Evolutionary conservation across 1,140 invertebrate genomes (phyloP).

Genomic region (Phortica variegata): DNA sequence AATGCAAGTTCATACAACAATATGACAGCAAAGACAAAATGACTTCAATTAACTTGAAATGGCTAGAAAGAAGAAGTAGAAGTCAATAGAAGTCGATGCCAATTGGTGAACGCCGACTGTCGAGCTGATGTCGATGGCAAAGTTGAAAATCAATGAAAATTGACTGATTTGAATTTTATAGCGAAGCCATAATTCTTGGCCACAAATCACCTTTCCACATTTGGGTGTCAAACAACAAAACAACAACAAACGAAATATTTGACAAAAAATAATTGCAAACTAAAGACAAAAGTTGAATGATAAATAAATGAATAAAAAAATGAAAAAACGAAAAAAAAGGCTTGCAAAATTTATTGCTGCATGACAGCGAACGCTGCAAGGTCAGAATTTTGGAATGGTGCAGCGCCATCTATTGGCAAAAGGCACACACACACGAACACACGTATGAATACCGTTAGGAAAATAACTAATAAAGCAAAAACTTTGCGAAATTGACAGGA

Average conservation of each 20-base stretch:
- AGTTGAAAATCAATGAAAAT: too few relatives aligned
- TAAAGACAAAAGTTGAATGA: conserved; percentile 16
- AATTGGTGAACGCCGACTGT: too few relatives aligned
- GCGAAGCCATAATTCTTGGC: conserved; percentile 36
- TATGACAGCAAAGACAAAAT: too few relatives aligned
- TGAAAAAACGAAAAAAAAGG: too few relatives aligned
- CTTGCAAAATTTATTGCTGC: conserved; percentile 37
- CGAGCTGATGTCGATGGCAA: too few relatives aligned
- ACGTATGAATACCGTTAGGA: conserved; percentile 28
- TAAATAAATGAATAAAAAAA: conserved; percentile 17
- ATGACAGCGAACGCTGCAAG: conserved; percentile 37
- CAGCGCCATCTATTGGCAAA: neutral
- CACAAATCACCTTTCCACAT: conserved; percentile 43
- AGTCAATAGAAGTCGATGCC: too few relatives aligned
- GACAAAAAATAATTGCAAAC: conserved; percentile 17
- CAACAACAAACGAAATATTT: too few relatives aligned
- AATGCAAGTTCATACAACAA: conserved; percentile 34
- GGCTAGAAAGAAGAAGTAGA: too few relatives aligned
- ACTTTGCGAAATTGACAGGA: neutral
- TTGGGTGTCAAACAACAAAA: too few relatives aligned
- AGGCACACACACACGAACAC: neutral
- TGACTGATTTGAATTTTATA: too few relatives aligned
- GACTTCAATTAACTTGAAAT: too few relatives aligned
- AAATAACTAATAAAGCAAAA: conserved; percentile 7
- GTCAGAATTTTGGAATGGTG: conserved; percentile 30